Percentiles rank a stretch among this genome's conserved stretches.
phyloP scores from a whole-genome alignment of 2,113 vertebrate genomes.

The Lonchura striata region DNA sequence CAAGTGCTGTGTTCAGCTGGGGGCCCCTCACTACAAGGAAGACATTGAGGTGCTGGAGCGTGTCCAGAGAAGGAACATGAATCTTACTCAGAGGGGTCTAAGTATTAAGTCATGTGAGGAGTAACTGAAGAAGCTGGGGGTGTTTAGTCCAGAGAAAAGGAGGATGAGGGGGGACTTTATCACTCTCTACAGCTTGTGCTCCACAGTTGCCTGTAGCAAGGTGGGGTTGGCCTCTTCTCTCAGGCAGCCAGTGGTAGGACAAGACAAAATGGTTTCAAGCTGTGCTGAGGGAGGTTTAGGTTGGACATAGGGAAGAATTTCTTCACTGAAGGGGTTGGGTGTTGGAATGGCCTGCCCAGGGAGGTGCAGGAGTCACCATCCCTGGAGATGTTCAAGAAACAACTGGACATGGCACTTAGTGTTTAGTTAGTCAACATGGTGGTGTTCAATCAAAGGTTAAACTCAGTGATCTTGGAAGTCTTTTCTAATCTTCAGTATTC shows the following conservation, averaged over 20 bases:
- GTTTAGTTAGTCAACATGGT: neutral
- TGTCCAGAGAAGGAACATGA: neutral
- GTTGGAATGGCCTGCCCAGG: neutral
- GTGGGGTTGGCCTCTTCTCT: neutral
- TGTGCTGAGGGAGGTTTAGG: neutral
- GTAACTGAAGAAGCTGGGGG: neutral
- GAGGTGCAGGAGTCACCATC: neutral
- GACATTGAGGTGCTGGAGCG: neutral
- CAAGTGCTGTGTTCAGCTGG: neutral
- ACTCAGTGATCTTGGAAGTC: fast-evolving
- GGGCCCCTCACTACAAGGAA: neutral
- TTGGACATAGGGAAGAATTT: neutral
- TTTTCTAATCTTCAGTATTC: neutral
- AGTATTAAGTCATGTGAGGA: neutral
- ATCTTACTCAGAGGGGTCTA: neutral
- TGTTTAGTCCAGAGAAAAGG: neutral
- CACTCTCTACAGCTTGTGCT: neutral
- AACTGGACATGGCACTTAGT: neutral
- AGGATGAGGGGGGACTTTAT: neutral
- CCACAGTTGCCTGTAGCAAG: neutral
- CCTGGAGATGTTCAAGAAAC: neutral
- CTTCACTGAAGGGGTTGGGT: neutral
- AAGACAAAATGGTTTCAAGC: neutral
- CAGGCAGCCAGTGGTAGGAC: too few relatives aligned
- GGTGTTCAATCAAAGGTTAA: neutral